Conservation (phyloP, 2,113 vertebrate species). For the Psephotus haematonotus region DNA sequence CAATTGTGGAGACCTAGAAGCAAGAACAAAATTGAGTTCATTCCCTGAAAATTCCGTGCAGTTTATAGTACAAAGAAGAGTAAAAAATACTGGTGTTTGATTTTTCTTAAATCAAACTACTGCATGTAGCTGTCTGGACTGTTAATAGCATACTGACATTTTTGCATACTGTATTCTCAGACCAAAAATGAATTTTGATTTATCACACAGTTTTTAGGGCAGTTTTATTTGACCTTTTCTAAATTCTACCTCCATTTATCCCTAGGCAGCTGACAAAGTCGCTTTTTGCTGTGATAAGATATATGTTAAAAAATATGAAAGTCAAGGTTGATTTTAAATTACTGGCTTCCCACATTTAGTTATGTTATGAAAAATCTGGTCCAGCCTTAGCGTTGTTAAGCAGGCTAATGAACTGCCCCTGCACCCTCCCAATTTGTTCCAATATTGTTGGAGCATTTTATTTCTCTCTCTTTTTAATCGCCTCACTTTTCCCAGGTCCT, state of each 20-base stretch:
- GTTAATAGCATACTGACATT: neutral
- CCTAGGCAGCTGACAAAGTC: slow-evolving; percentile 1
- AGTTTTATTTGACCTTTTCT: slow-evolving; percentile 57
- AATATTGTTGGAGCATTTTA: neutral
- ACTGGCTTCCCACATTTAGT: neutral
- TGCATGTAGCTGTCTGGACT: neutral
- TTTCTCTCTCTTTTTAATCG: neutral
- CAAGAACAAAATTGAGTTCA: neutral
- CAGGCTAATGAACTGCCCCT: neutral
- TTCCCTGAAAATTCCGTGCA: neutral
- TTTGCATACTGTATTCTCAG: slow-evolving; percentile 25
- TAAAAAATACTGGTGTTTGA: neutral
- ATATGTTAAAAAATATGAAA: slow-evolving; percentile 30
- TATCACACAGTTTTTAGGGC: slow-evolving; percentile 10
- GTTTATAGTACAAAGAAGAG: neutral
- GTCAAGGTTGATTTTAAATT: slow-evolving; percentile 5
- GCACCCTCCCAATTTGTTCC: neutral
- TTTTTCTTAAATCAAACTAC: too few relatives aligned
- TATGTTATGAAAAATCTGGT: neutral
- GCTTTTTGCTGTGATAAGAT: neutral
- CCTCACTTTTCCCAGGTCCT: neutral
- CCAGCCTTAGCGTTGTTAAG: neutral
- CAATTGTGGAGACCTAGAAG: neutral
- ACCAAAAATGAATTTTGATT: slow-evolving; percentile 24
- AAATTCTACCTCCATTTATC: slow-evolving; percentile 33